phyloP scores from a whole-genome alignment of 2,113 vertebrate genomes.

The Oryzias melastigma region DNA sequence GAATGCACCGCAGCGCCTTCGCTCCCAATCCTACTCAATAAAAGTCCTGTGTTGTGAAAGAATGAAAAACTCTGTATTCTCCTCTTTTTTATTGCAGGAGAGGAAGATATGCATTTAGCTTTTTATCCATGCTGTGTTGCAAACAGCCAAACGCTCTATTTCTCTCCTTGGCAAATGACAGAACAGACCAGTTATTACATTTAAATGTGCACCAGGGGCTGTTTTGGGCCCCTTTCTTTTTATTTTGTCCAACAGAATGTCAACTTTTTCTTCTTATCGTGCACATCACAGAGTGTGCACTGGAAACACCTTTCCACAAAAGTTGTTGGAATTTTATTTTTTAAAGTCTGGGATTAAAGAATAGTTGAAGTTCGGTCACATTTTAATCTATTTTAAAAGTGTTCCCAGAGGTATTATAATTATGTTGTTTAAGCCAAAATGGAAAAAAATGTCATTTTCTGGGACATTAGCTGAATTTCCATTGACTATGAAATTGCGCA shows the following conservation, averaged over 20 bases:
- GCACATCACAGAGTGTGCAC: no score
- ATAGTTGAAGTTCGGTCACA: no score
- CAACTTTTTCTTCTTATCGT: neutral
- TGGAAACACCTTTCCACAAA: no score
- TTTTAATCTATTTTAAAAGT: no score
- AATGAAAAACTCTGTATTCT: conserved; percentile 56
- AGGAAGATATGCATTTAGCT: conserved; percentile 28
- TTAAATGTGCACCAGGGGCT: neutral
- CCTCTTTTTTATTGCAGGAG: conserved; percentile 48
- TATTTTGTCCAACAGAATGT: conserved; percentile 15
- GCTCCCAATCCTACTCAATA: conserved; percentile 53
- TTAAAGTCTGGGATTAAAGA: no score
- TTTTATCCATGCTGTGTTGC: conserved; percentile 14
- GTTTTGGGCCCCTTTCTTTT: conserved; percentile 9
- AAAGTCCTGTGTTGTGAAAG: conserved; percentile 64
- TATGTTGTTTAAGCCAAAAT: no score
- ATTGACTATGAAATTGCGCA: no score
- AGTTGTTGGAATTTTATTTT: no score
- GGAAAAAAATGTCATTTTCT: no score
- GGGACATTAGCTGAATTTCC: no score
- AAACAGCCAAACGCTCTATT: conserved; percentile 17
- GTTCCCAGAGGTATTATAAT: no score
- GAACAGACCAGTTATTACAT: neutral
- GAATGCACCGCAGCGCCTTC: conserved; percentile 56
- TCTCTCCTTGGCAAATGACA: conserved; percentile 13